These are phyloP conservation scores for Acleris cristana DNA, from an alignment of 2,888 invertebrate genomes.

Conservation along the genomic window DNA sequence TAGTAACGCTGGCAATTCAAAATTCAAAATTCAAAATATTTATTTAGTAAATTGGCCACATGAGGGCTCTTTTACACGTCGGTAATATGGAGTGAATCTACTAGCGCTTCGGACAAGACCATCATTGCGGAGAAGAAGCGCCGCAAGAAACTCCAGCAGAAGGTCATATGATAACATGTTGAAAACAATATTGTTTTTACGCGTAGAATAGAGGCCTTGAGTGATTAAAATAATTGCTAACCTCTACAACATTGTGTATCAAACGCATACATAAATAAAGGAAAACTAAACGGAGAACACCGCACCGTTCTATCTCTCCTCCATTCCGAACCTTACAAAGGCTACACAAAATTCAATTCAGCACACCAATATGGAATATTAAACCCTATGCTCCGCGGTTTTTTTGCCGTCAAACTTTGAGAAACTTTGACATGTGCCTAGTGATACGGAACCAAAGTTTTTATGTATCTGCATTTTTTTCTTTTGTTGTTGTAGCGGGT, in stretches of 20 bases:
- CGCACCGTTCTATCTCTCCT: not conserved
- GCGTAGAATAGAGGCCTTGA: too few relatives aligned
- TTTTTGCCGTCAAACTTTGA: constrained; percentile 45
- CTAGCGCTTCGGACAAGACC: too few relatives aligned
- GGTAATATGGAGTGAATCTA: too few relatives aligned
- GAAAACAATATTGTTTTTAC: too few relatives aligned
- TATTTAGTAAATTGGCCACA: too few relatives aligned
- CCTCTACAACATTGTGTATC: constrained; percentile 4
- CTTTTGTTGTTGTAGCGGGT: constrained; percentile 16
- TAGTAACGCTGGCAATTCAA: too few relatives aligned
- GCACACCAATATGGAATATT: constrained; percentile 2
- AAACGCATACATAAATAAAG: constrained; percentile 14
- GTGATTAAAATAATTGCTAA: not conserved
- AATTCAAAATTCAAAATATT: too few relatives aligned
- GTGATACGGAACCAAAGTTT: constrained; percentile 38
- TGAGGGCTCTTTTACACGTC: too few relatives aligned
- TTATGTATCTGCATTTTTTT: constrained; percentile 35
- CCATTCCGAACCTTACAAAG: constrained; percentile 5
- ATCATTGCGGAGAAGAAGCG: too few relatives aligned
- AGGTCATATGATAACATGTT: too few relatives aligned
- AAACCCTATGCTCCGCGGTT: constrained; percentile 32
- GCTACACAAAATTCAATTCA: not conserved
- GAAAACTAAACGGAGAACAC: constrained; percentile 29
- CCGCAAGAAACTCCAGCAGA: too few relatives aligned
- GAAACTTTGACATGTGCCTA: constrained; percentile 35